Conservation (phyloP, 2,113 vertebrate species). For the Passerina amoena region DNA sequence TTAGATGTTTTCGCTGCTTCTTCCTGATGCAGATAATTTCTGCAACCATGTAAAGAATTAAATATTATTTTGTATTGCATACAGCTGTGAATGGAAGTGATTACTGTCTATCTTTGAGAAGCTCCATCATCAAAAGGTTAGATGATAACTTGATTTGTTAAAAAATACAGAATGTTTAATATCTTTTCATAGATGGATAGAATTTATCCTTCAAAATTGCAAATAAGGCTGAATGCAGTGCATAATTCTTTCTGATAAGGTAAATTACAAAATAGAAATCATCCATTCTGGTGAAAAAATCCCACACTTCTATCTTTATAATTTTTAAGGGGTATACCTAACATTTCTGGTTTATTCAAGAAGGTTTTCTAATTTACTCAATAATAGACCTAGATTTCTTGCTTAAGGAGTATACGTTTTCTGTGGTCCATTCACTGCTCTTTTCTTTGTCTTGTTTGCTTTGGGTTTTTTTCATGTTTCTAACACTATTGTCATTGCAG, state of each 20-base stretch:
- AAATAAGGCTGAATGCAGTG: neutral
- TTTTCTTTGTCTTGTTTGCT: neutral
- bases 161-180: neutral
- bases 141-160: neutral
- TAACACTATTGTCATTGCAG: neutral
- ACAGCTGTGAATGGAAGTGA: neutral
- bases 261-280: neutral
- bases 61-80: neutral
- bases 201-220: neutral
- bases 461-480: neutral
- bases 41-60: neutral
- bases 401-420: fast-evolving
- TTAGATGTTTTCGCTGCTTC: neutral
- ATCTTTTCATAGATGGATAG: neutral
- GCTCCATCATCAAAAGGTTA: neutral
- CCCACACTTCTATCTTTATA: neutral
- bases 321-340: neutral
- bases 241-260: neutral
- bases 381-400: neutral
- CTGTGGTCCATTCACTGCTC: neutral
- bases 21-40: neutral
- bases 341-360: neutral
- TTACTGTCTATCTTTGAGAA: neutral
- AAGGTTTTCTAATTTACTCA: neutral
- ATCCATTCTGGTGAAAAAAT: neutral